These are phyloP conservation scores for zebrafish (Danio rerio) DNA, from an alignment of 2,113 vertebrate species.

Conservation along the genomic window GRCz12tu NC_133200.1:6457001-6457500, in stretches of 20 bases:
- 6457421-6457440: constrained; percentile 25
- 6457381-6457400: constrained; percentile 4
- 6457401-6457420: constrained; percentile 51
- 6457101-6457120: not conserved
- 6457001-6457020: too few species aligned
- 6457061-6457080: too few species aligned
- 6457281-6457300: constrained; percentile 27
- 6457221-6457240: not conserved
- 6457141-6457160: not conserved
- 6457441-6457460: not conserved
- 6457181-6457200: not conserved
- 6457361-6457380: not conserved
- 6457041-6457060: too few species aligned
- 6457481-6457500: not conserved
- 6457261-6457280: constrained; percentile 43
- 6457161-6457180: not conserved
- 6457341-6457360: constrained; percentile 38
- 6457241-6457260: constrained; percentile 35
- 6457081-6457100: not conserved
- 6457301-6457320: constrained; percentile 11
- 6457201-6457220: not conserved
- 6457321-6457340: constrained; percentile 41
- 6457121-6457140: not conserved
- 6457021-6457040: too few species aligned
- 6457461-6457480: not conserved